Evolutionary conservation across 2,797 vertebrate genomes (phyloP).

Genomic region (Sebastes vulpes): DNA sequence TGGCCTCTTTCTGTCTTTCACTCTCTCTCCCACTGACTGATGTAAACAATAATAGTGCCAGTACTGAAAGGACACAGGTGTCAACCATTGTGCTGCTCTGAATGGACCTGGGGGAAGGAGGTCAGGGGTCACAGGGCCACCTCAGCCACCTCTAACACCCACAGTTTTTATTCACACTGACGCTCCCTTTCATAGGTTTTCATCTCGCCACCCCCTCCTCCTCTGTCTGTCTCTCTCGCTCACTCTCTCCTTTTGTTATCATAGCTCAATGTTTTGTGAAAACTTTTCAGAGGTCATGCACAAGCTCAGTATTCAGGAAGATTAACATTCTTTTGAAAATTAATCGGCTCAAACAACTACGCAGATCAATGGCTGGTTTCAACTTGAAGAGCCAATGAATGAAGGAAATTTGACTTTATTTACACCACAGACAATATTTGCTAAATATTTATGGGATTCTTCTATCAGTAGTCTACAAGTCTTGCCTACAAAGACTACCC

Average conservation of each 20-base stretch:
- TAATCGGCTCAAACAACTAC: slow-evolving; percentile 45
- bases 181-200: slow-evolving; percentile 69
- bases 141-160: slow-evolving; percentile 76
- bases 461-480: neutral
- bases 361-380: slow-evolving; percentile 41
- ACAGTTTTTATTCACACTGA: slow-evolving; percentile 76
- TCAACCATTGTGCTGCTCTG: slow-evolving; percentile 85
- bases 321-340: slow-evolving; percentile 71
- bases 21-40: slow-evolving; percentile 71
- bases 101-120: slow-evolving; percentile 78
- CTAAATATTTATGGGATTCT: neutral
- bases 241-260: slow-evolving; percentile 74
- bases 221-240: slow-evolving; percentile 28
- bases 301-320: slow-evolving; percentile 54
- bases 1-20: slow-evolving; percentile 66
- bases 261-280: slow-evolving; percentile 77
- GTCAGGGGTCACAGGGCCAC: slow-evolving; percentile 76
- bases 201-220: slow-evolving; percentile 16
- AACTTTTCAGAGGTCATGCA: slow-evolving; percentile 74
- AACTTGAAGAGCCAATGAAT: slow-evolving; percentile 14
- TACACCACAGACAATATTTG: neutral
- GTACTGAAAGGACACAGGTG: slow-evolving; percentile 89
- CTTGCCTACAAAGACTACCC: neutral
- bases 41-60: slow-evolving; percentile 87
- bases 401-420: neutral